Evolutionary conservation across 2,888 invertebrate genomes (phyloP).

Genomic region (Hartigia nigra): DNA sequence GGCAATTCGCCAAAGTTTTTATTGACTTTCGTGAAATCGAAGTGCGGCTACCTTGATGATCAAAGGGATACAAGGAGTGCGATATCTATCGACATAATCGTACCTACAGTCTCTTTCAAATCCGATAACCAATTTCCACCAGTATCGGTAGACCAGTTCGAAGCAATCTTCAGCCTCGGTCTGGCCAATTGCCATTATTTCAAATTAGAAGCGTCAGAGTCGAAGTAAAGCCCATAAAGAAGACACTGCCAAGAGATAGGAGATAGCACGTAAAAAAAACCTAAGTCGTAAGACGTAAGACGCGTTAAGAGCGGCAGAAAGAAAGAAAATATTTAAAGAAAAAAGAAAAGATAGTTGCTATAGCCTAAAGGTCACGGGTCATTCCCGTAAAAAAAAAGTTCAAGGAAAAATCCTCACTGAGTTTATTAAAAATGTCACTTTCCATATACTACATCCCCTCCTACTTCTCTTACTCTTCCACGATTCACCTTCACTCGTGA

Average conservation of each 20-base stretch:
- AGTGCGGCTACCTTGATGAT: neutral
- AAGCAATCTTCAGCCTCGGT: neutral
- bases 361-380: too few relatives aligned
- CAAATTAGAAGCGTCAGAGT: neutral
- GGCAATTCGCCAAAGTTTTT: neutral
- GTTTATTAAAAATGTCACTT: neutral
- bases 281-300: too few relatives aligned
- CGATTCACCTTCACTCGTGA: neutral
- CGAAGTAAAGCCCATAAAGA: neutral
- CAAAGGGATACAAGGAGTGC: neutral
- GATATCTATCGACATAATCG: neutral
- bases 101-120: neutral
- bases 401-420: neutral
- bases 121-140: neutral
- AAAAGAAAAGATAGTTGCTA: neutral
- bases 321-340: neutral
- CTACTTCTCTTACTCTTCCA: too few relatives aligned
- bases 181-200: neutral
- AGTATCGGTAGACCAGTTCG: neutral
- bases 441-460: too few relatives aligned
- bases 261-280: too few relatives aligned
- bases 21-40: neutral
- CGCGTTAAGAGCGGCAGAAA: neutral
- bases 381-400: neutral
- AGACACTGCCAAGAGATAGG: neutral